A percentile compares a stretch with the other conserved stretches of the same genome.
phyloP scores from a whole-genome alignment of 1,140 invertebrate genomes.

The Drosophila eugracilis region DNA sequence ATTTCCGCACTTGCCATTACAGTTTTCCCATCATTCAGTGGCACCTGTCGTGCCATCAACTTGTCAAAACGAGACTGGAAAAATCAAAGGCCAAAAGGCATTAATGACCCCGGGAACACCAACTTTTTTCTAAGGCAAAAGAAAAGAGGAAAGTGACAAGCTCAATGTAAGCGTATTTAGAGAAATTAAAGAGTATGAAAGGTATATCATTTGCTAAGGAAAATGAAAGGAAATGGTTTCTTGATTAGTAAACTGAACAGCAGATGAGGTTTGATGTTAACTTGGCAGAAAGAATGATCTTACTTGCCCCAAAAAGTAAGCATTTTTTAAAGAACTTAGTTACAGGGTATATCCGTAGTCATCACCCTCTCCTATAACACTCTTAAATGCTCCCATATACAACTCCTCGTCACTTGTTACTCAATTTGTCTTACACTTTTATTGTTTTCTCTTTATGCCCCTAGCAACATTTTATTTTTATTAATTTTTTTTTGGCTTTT shows the following conservation, averaged over 20 bases:
- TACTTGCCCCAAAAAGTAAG: background rate
- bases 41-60: constrained; percentile 43
- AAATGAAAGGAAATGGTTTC: too few relatives aligned
- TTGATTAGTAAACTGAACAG: too few relatives aligned
- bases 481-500: constrained; percentile 37
- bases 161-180: constrained; percentile 5
- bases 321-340: background rate
- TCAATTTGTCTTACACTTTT: constrained; percentile 73
- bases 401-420: constrained; percentile 73
- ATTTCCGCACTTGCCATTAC: constrained; percentile 42
- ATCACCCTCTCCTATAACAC: background rate
- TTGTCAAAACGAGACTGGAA: constrained; percentile 51
- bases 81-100: constrained; percentile 30
- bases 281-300: too few relatives aligned
- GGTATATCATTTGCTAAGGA: too few relatives aligned
- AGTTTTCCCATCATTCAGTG: constrained; percentile 43
- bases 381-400: constrained; percentile 5
- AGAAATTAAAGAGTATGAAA: too few relatives aligned
- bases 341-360: background rate
- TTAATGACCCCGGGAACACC: constrained; percentile 49
- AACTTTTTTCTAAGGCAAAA: constrained; percentile 1
- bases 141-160: constrained; percentile 32
- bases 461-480: constrained; percentile 39
- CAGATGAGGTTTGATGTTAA: too few relatives aligned
- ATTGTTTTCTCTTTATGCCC: constrained; percentile 61